Evolutionary conservation across 2,113 vertebrate species (phyloP).

Genomic region (Melierax canorus): DNA sequence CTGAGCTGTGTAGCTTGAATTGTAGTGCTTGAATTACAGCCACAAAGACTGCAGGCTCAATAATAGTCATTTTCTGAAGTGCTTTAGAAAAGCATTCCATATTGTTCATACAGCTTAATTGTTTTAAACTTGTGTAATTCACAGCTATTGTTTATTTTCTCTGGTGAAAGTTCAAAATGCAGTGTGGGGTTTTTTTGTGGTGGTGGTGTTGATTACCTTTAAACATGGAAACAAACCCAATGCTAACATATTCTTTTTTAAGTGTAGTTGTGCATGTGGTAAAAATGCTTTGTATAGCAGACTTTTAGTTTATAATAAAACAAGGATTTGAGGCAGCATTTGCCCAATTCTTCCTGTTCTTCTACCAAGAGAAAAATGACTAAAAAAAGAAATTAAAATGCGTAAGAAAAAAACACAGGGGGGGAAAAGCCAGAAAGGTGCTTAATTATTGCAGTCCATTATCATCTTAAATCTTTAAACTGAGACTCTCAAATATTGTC

Average conservation of each 20-base stretch:
- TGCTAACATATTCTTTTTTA: neutral
- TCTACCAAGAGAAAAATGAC: neutral
- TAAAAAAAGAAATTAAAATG: neutral
- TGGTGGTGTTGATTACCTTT: neutral
- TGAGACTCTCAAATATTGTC: neutral
- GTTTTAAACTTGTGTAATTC: neutral
- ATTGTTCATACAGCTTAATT: neutral
- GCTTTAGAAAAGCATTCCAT: neutral
- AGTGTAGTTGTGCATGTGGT: neutral
- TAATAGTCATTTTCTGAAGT: conserved; percentile 23
- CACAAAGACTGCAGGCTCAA: neutral
- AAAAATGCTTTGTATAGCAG: neutral
- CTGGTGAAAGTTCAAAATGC: neutral
- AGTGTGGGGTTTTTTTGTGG: neutral
- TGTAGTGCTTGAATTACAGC: neutral
- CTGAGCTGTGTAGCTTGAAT: neutral
- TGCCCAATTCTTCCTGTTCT: neutral
- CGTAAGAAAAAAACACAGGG: neutral
- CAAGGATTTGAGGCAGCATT: neutral
- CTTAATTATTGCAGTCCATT: neutral
- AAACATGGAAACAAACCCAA: neutral
- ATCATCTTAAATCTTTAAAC: neutral
- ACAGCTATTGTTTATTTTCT: neutral
- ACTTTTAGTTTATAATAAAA: neutral
- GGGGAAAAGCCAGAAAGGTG: neutral